Percentiles rank a stretch among this genome's conserved stretches.
phyloP scores from a whole-genome alignment of 2,113 vertebrate species.

The Pipa parva region DNA sequence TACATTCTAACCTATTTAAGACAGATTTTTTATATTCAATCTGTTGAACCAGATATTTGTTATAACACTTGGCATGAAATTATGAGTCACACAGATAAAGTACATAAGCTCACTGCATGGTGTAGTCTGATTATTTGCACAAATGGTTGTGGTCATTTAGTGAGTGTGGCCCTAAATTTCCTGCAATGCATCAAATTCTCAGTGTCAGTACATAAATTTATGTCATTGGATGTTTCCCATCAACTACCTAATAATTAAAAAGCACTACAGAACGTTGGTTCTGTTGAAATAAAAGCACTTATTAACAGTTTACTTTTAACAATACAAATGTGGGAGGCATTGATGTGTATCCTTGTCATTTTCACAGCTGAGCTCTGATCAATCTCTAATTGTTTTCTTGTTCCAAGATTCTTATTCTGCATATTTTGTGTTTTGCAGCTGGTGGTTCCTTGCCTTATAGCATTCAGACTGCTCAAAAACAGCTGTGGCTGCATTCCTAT shows the following conservation, averaged over 20 bases:
- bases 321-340: not conserved
- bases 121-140: no score
- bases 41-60: no score
- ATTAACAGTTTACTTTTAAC: not conserved
- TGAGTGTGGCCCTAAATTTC: not conserved
- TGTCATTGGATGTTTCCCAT: not conserved
- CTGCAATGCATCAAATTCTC: not conserved
- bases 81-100: no score
- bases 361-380: not conserved
- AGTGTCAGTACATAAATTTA: not conserved
- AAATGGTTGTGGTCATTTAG: no score
- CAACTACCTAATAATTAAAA: not conserved
- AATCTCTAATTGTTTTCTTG: constrained; percentile 30
- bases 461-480: constrained; percentile 91
- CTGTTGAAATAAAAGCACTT: no score
- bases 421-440: constrained; percentile 61
- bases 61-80: no score
- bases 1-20: no score
- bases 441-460: constrained; percentile 93
- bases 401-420: constrained; percentile 8
- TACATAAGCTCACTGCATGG: no score
- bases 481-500: constrained; percentile 90
- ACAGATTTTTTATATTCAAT: no score
- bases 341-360: not conserved
- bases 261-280: not conserved